phyloP scores from a whole-genome alignment of 2,113 vertebrate genomes.

The Lepus americanus region DNA sequence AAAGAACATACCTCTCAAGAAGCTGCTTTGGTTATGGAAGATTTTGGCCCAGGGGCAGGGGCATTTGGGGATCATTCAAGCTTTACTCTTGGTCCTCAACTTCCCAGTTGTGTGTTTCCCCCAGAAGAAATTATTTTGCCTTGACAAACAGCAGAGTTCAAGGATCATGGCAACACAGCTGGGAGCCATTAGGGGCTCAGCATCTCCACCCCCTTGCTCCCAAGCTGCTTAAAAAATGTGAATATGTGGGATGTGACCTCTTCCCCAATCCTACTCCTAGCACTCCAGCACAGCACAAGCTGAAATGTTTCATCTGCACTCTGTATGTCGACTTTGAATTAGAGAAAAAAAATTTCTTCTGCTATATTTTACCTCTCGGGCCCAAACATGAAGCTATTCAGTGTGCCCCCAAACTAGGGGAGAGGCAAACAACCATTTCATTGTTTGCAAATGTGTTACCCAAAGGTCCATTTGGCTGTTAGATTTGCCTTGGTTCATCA shows the following conservation, averaged over 20 bases:
- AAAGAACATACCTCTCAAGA: conserved; percentile 48
- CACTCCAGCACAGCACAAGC: background rate
- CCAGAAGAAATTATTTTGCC: conserved; percentile 68
- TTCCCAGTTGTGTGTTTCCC: conserved; percentile 62
- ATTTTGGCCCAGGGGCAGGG: background rate
- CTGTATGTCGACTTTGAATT: background rate
- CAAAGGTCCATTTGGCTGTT: conserved; percentile 16
- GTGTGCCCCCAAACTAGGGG: background rate
- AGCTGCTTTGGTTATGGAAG: conserved; percentile 48
- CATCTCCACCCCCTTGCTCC: conserved; percentile 8
- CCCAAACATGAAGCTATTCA: background rate
- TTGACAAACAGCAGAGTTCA: conserved; percentile 73
- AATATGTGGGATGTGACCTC: conserved; percentile 61
- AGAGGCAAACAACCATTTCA: background rate
- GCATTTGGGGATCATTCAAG: conserved; percentile 1
- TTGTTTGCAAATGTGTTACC: conserved; percentile 51
- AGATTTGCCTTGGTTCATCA: conserved; percentile 1
- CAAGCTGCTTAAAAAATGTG: conserved; percentile 72
- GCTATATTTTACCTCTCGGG: background rate
- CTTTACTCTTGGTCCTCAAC: conserved; percentile 61
- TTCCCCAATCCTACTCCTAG: conserved; percentile 25
- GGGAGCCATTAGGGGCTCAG: conserved; percentile 73
- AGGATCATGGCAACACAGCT: conserved; percentile 79
- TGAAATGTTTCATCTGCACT: conserved; percentile 46
- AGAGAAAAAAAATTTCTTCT: conserved; percentile 32